Evolutionary conservation across 2,113 vertebrate genomes (phyloP).

Genomic region (Agelaius tricolor): DNA sequence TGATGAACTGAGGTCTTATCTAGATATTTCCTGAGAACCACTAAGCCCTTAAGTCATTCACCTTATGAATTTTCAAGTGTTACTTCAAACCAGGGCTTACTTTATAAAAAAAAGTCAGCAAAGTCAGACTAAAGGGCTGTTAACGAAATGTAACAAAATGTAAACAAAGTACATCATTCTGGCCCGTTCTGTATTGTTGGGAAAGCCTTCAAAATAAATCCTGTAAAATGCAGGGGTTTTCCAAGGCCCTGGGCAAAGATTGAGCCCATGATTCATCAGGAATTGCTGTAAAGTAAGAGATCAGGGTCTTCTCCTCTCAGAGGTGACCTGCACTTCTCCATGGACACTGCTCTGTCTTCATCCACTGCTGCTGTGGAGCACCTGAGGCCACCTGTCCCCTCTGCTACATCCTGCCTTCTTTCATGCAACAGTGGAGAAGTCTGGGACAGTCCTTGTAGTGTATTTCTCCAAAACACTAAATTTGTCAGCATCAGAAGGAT

Average conservation of each 20-base stretch:
- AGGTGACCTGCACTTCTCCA: neutral
- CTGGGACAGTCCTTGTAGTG: neutral
- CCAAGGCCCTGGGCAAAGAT: neutral
- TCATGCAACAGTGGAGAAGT: neutral
- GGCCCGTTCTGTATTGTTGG: neutral
- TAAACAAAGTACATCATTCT: neutral
- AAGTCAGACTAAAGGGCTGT: neutral
- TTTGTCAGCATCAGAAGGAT: neutral
- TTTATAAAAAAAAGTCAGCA: neutral
- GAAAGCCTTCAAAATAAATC: neutral
- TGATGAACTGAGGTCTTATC: neutral
- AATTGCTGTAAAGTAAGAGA: neutral
- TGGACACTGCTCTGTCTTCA: neutral
- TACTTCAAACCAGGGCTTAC: neutral
- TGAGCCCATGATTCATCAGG: neutral
- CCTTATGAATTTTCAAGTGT: neutral
- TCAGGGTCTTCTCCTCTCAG: neutral
- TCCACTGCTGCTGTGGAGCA: neutral
- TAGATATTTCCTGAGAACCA: neutral
- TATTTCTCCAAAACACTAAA: neutral
- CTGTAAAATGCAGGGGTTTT: neutral
- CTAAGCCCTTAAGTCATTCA: neutral
- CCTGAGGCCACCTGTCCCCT: neutral
- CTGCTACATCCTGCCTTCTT: neutral
- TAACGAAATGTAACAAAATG: neutral